These are phyloP conservation scores for Parus major DNA, from an alignment of 2,113 vertebrate genomes.

Conservation along the genomic window DNA sequence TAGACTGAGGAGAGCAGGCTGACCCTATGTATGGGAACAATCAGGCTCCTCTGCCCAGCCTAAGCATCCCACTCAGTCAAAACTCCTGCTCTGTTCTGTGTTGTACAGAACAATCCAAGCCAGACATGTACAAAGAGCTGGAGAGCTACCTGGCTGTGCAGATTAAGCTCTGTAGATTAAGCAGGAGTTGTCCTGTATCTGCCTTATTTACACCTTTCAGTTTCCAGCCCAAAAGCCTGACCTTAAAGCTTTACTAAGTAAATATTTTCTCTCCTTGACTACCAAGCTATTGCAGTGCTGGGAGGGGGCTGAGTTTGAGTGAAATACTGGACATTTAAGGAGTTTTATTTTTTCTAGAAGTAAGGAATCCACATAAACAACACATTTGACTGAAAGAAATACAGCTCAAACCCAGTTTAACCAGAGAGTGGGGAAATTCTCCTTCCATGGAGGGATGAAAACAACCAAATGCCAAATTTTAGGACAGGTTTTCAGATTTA, in stretches of 20 bases:
- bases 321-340: neutral
- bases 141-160: neutral
- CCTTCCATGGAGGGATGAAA: neutral
- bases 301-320: neutral
- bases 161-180: neutral
- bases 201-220: neutral
- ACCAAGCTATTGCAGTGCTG: neutral
- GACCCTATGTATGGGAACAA: neutral
- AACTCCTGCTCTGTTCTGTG: neutral
- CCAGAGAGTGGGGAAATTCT: neutral
- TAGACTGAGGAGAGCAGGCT: neutral
- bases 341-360: constrained; percentile 6
- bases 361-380: neutral
- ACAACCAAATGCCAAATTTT: neutral
- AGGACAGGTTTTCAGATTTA: neutral
- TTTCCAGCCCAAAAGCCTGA: neutral
- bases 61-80: neutral
- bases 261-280: neutral
- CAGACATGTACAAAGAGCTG: neutral
- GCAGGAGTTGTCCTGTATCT: neutral
- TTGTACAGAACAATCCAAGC: neutral
- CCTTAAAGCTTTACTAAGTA: neutral
- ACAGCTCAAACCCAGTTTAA: neutral
- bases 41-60: neutral
- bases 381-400: neutral